Base-by-base conservation (phyloP, 2,113 vertebrate genomes). In the Cyanocitta stelleri region DNA sequence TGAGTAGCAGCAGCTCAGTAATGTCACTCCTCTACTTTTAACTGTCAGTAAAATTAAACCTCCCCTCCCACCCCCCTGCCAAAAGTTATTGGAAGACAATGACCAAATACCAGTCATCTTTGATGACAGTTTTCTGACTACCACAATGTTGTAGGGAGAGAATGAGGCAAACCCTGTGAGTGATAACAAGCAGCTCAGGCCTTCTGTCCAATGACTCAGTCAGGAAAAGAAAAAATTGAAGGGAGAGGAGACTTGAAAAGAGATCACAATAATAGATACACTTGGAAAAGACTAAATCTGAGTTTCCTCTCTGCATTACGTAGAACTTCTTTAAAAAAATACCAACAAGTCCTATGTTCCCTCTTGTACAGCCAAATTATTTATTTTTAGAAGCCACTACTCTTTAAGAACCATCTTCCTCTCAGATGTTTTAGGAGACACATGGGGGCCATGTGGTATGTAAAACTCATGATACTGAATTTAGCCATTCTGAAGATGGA, bases 301-400 rank as follows among this genome's bases (percentile, higher is more conserved):
- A 77, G 20, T 37, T 87, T 77, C 37, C 27, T 64, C 44, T 64
- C 75, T 62, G 58, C 26, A 26, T 58, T 84, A 68, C 5, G 15
- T 0, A 72, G 74, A 82, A 46, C 10, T 23, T 55, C 18, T 44
- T 54, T 1, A 46, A 51, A 74, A 46, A 93, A 56, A 9, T 59
- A 62, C 30, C 43, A 68, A 30, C 6, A 82, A 79, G 27, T 62
- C 43, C 67, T 90, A 77, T 0, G 0, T 66, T 93, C 58, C 39
- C 20, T 83, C 52, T 69, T 80, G 43, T 86, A 88, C 63, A 62
- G 67, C 44, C 67, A 84, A 95, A 67, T 88, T 41, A 62, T 7
- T 82, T 85, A 55, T 85, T 92, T 96, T 93, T 85, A 85, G 71
- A 82, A 93, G 43, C 22, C 56, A 64, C 54, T 83, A 29, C 32